Evolutionary conservation across 1,140 invertebrate species (phyloP).

Genomic region (Platorchestia sp.): DNA sequence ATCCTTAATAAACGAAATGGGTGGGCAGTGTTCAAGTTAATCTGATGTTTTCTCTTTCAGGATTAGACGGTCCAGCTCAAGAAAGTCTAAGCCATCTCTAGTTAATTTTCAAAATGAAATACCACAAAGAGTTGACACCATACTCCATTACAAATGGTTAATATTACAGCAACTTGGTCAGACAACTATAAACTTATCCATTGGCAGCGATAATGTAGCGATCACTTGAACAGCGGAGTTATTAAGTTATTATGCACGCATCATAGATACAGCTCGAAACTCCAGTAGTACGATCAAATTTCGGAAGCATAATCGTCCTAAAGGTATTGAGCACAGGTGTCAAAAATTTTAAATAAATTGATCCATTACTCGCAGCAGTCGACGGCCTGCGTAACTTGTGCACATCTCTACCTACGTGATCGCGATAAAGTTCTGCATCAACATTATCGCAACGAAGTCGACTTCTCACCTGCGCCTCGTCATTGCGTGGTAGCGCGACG

Average conservation of each 20-base stretch:
- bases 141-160: no score
- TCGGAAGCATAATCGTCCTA: no score
- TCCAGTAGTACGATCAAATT: no score
- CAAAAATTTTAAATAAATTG: no score
- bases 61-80: not conserved
- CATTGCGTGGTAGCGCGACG: conserved; percentile 27
- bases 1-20: not conserved
- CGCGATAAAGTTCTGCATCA: not conserved
- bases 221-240: no score
- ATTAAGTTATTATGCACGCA: no score
- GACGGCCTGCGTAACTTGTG: no score
- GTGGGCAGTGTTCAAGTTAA: not conserved
- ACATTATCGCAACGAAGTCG: not conserved
- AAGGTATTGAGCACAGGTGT: no score
- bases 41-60: not conserved
- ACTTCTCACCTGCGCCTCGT: conserved; percentile 60
- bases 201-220: not conserved
- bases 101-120: not conserved
- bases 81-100: not conserved
- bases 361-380: no score
- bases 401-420: no score
- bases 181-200: not conserved
- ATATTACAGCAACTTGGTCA: not conserved
- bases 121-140: not conserved
- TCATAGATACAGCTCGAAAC: no score